Evolutionary conservation across 1,140 invertebrate species (phyloP).

Genomic region (Cyrtorhinus lividipennis): DNA sequence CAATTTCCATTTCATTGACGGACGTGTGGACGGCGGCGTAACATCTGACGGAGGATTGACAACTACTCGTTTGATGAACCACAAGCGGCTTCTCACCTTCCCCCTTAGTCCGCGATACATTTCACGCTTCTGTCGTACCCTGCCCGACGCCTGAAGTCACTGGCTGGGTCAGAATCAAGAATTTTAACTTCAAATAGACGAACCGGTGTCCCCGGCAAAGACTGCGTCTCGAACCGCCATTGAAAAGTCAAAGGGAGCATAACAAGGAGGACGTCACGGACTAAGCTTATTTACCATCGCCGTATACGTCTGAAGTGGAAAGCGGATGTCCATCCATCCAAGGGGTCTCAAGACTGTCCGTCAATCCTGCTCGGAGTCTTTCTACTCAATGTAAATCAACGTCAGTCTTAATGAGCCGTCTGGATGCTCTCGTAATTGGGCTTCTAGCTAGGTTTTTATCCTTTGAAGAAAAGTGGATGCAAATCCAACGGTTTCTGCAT

Average conservation of each 20-base stretch:
- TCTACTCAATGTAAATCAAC: constrained; percentile 7
- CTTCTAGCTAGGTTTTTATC: not conserved
- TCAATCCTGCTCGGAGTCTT: not conserved
- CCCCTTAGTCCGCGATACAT: not conserved
- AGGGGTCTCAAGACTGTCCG: not conserved
- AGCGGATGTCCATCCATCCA: constrained; percentile 9
- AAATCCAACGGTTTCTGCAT: not conserved
- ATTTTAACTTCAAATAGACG: not conserved
- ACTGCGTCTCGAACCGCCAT: not conserved
- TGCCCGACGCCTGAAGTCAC: not conserved
- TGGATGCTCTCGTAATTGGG: constrained; percentile 1
- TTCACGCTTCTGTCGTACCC: not conserved
- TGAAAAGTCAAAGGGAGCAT: constrained; percentile 5
- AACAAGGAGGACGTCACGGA: constrained; percentile 4
- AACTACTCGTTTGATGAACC: not conserved
- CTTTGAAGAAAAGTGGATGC: not conserved
- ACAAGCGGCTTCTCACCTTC: not conserved
- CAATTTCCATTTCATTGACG: too few species aligned
- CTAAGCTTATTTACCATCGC: constrained; percentile 1
- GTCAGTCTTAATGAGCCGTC: constrained; percentile 9
- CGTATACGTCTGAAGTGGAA: constrained; percentile 1
- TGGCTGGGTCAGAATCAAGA: not conserved
- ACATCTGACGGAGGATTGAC: not conserved
- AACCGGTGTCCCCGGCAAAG: not conserved
- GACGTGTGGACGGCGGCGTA: not conserved